Conservation (phyloP, 2,113 vertebrate genomes). For the Solea solea region DNA sequence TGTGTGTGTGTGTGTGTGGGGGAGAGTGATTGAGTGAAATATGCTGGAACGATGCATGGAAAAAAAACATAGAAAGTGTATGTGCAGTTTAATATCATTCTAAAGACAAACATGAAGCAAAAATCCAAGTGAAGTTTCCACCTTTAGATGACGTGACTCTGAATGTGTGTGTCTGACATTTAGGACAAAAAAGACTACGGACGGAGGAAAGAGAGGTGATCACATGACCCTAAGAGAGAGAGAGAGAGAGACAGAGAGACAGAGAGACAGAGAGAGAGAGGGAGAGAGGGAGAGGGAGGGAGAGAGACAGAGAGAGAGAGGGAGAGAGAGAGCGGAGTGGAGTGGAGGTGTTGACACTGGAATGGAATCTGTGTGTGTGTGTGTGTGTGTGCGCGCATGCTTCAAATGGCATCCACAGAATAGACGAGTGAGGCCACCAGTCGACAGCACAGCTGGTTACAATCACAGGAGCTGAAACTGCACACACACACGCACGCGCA, state of each 20-base stretch:
- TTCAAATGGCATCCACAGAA: constrained; percentile 40
- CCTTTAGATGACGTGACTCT: neutral
- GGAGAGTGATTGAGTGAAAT: too few relatives aligned
- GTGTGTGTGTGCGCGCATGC: neutral
- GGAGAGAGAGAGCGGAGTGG: too few relatives aligned
- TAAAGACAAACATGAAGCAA: too few relatives aligned
- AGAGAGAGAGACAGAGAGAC: too few relatives aligned
- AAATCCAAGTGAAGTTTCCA: neutral
- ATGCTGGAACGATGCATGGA: too few relatives aligned
- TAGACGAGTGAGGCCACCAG: constrained; percentile 53
- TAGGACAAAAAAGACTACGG: neutral
- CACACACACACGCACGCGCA: constrained; percentile 22
- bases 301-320: too few relatives aligned
- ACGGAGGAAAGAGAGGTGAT: neutral
- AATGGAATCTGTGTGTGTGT: neutral
- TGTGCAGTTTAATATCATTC: too few relatives aligned
- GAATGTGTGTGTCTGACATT: neutral
- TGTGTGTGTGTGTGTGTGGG: too few relatives aligned
- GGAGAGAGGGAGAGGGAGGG: too few relatives aligned
- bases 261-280: too few relatives aligned
- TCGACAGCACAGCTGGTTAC: constrained; percentile 64
- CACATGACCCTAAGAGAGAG: neutral
- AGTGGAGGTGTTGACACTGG: too few relatives aligned
- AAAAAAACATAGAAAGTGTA: too few relatives aligned
- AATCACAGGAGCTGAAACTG: constrained; percentile 41